Base-by-base conservation (phyloP, 2,797 vertebrate species). In the Hoplostethus atlanticus region DNA sequence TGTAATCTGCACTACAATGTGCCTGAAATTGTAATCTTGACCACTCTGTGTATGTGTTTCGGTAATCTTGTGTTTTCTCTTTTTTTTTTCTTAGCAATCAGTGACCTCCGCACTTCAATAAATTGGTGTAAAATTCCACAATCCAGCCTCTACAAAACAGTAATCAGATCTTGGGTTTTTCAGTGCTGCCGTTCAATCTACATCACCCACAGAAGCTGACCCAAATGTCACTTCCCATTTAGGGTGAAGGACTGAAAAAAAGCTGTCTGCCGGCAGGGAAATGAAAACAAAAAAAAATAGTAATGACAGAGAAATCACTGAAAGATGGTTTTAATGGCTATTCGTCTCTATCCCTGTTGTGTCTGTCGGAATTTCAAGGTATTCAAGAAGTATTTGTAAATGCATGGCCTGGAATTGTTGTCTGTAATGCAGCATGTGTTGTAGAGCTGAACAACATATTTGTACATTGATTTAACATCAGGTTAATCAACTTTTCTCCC, bases 111-210 rank as follows among this genome's bases (percentile, higher is more conserved):
- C 40, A 50, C 59, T 63, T 64, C 64, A 25, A 76, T 73, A 84
- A 85, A 88, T 80, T 78, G 70, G 56, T 71, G 71, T 65, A 77
- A 83, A 89, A 86, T 83, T 78, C 70, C 64, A 62, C 83, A 79
- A 83, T 84, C 65, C 64, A 16, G 58, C 64, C 68, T 71, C 66
- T 30, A 70, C 52, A 66, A 71, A 87, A 78, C 76, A 75, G 54
- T 77, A 81, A 91, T 91, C 79, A 84, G 79, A 84, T 85, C 60
- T 72, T 76, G 75, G 72, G 28, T 76, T 84, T 88, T 87, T 71
- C 70, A 62, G 51, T 63, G 73, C 76, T 71, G 71, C 76, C 59
- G 57, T 73, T 85, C 58, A 59, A 48, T 73, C 81, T 64, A 34
- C 68, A 73, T 79, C 69, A 76, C 65, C 53, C 34, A 75, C 31